These are phyloP conservation scores for Hetaerina americana DNA, from an alignment of 1,140 invertebrate species.

Conservation along the genomic window DNA sequence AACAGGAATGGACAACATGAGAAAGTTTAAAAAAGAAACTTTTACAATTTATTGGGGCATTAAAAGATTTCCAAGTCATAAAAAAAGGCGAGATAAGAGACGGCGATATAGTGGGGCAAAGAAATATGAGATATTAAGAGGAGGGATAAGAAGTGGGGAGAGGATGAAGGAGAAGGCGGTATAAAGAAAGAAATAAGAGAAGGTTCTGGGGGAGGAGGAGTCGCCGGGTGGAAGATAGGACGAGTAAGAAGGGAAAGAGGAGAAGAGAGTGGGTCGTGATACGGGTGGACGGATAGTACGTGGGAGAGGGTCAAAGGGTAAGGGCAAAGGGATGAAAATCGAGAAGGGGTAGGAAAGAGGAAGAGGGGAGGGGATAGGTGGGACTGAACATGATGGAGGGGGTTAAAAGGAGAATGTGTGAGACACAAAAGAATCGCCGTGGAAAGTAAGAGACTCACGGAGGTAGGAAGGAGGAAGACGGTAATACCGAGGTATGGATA, in stretches of 20 bases:
- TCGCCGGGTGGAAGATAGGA: too few species aligned
- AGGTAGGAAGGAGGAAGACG: not conserved
- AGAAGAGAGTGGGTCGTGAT: too few species aligned
- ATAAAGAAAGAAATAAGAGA: too few species aligned
- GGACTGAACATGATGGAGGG: too few species aligned
- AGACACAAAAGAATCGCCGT: too few species aligned
- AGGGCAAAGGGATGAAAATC: not conserved
- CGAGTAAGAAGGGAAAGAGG: not conserved
- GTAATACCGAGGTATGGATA: not conserved
- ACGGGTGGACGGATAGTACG: too few species aligned
- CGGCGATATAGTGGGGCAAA: not conserved
- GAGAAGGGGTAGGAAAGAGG: not conserved
- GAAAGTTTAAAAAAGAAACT: conserved; percentile 3
- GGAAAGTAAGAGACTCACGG: too few species aligned
- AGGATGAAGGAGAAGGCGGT: too few species aligned
- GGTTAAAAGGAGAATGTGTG: too few species aligned
- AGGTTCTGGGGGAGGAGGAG: too few species aligned
- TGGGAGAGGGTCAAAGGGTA: not conserved
- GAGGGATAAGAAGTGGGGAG: not conserved
- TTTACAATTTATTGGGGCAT: not conserved
- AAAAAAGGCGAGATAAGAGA: not conserved
- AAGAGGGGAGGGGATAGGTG: not conserved
- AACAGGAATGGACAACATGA: not conserved
- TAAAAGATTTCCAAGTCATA: conserved; percentile 3
- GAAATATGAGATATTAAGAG: not conserved